Evolutionary conservation across 2,113 vertebrate species (phyloP), one percentile per base, ranked within the genome.

Genomic region (Caracal caracal): DNA sequence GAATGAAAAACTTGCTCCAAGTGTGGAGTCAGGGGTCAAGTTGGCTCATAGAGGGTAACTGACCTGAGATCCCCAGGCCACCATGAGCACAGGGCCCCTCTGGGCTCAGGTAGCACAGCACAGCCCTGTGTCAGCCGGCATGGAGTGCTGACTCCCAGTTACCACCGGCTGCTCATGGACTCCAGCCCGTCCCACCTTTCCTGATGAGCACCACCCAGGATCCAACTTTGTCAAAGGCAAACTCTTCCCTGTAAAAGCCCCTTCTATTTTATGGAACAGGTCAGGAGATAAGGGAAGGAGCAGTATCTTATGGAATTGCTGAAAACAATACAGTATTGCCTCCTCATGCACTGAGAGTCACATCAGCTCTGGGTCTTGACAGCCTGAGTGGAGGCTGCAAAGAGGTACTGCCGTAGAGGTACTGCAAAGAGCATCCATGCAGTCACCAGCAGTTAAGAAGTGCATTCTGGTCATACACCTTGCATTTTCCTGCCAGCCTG

Each of bases 101-200:
- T 28, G 22, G 17, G 47, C 19, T 63, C 17, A 0, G 9, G 9
- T 16, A 11, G 59, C 33, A 33, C 8, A 70, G 40, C 5, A 3
- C 12, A 13, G 30, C 20, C 20, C 35, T 0, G 7, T 5, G 33
- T 35, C 19, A 24, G 43, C 26, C 0, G 0, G 30, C 71, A 40
- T 20, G 2, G 78, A 70, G 33, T 12, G 0, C n/a, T 47, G 16
- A 30, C 40, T 53, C 43, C 47, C 24, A 12, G 16, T 24, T 10
- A 35, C 28, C 2, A 8, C 33, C 7, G 12, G 43, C 26, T 65
- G 1, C 43, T 56, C 28, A 5, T 26, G 3, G 33, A 16, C 26
- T 51, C 7, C 9, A 51, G 3, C 10, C 66, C n/a, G 22, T 26
- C 10, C n/a, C 6, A 65, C 33, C 16, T 51, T 56, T 40, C 33